Evolutionary conservation across 2,113 vertebrate species (phyloP).

Genomic region (Corvus moneduloides): DNA sequence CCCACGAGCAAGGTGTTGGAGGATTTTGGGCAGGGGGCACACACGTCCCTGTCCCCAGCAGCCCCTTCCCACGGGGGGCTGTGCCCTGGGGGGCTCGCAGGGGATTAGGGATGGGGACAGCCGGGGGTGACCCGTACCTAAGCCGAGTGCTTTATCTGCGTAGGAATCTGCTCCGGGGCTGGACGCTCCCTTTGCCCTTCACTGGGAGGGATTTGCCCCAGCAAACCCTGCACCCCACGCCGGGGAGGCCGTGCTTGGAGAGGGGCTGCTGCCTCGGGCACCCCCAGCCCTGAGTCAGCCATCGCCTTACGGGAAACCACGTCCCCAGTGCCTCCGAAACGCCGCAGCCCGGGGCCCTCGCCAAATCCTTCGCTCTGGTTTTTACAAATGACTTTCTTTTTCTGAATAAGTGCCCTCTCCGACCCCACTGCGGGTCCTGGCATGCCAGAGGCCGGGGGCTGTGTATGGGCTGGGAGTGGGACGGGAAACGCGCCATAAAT

Average conservation of each 20-base stretch:
- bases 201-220: background rate
- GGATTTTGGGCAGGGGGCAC: background rate
- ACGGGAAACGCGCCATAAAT: background rate
- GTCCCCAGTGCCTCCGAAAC: background rate
- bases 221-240: background rate
- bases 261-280: background rate
- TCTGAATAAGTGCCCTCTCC: background rate
- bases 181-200: background rate
- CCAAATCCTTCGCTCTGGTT: background rate
- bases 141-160: background rate
- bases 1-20: background rate
- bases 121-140: background rate
- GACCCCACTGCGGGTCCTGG: background rate
- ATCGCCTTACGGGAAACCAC: background rate
- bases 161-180: background rate
- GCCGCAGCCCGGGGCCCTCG: background rate
- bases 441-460: background rate
- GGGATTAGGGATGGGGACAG: background rate
- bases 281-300: background rate
- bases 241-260: background rate
- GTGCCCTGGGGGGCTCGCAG: background rate
- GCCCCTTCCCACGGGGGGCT: background rate
- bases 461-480: background rate
- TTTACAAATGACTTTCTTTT: slow-evolving; percentile 18
- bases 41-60: background rate